Percentiles rank a stretch among this genome's conserved stretches.
Conservation (phyloP, 1,140 invertebrate genomes). For the Megathymus violae region DNA sequence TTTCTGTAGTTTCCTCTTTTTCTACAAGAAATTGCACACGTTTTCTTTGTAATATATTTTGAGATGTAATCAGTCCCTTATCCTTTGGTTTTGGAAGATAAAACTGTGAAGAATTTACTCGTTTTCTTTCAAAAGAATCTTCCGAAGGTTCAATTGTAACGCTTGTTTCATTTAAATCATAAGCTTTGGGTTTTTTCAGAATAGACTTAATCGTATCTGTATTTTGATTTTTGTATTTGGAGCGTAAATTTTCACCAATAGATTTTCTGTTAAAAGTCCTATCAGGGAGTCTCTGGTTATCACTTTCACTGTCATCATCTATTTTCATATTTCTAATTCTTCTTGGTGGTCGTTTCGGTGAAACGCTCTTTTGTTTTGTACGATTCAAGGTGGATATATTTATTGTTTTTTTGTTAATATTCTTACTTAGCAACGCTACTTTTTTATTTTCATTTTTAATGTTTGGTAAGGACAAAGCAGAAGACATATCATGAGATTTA, state of each 20-base stretch:
- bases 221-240: conserved; percentile 68
- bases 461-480: conserved; percentile 70
- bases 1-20: conserved; percentile 81
- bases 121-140: conserved; percentile 64
- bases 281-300: conserved; percentile 70
- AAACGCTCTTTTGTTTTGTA: conserved; percentile 75
- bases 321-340: conserved; percentile 69
- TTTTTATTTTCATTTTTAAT: conserved; percentile 76
- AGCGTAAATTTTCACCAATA: conserved; percentile 44
- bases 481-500: conserved; percentile 66
- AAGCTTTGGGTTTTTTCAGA: conserved; percentile 86
- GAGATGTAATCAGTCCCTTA: conserved; percentile 51
- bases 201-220: conserved; percentile 86
- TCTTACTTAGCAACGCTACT: conserved; percentile 60
- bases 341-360: conserved; percentile 76
- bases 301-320: conserved; percentile 79
- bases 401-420: conserved; percentile 63
- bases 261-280: conserved; percentile 60
- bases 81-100: conserved; percentile 86
- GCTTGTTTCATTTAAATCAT: conserved; percentile 52
- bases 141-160: conserved; percentile 59
- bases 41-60: conserved; percentile 80
- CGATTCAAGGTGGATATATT: conserved; percentile 60
- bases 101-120: conserved; percentile 85
- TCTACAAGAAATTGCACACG: conserved; percentile 86